Percentiles rank a stretch among this genome's conserved stretches.
Evolutionary conservation across 2,113 vertebrate species (phyloP).

Genomic region (Lampris megalopsis): DNA sequence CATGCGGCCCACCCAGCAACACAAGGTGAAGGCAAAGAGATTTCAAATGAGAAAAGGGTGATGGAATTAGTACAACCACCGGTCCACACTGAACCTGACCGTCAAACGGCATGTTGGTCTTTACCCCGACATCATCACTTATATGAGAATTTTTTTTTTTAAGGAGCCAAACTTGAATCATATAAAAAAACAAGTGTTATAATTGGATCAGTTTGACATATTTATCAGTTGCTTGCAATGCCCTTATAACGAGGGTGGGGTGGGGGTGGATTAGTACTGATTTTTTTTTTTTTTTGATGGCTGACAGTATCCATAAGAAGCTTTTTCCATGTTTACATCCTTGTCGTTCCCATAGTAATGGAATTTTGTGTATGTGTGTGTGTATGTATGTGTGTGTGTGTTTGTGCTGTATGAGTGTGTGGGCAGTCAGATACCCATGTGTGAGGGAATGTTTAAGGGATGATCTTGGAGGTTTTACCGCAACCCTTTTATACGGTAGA

Average conservation of each 20-base stretch:
- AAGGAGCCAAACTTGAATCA: constrained; percentile 71
- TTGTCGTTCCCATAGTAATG: constrained; percentile 78
- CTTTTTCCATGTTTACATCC: constrained; percentile 73
- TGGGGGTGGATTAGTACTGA: constrained; percentile 75
- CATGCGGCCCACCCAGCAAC: constrained; percentile 11
- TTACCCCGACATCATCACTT: constrained; percentile 55
- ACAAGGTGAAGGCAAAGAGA: constrained; percentile 20
- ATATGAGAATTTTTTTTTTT: constrained; percentile 61
- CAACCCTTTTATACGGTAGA: constrained; percentile 72
- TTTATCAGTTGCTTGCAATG: constrained; percentile 78
- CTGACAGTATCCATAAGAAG: constrained; percentile 78
- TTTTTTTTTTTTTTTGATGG: constrained; percentile 69
- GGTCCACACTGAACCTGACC: constrained; percentile 57
- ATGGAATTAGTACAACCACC: constrained; percentile 22
- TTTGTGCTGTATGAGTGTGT: constrained; percentile 55
- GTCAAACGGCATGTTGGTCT: not conserved
- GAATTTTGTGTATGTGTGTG: constrained; percentile 64
- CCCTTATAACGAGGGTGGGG: constrained; percentile 65
- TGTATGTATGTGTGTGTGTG: constrained; percentile 5
- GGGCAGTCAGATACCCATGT: constrained; percentile 80
- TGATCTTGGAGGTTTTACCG: constrained; percentile 73
- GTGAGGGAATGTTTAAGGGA: constrained; percentile 80
- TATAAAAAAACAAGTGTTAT: constrained; percentile 75
- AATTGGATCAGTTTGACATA: constrained; percentile 80
- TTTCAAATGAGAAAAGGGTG: constrained; percentile 24